Conservation (phyloP, 2,888 invertebrate species). For the Tetanocera ferruginea region DNA sequence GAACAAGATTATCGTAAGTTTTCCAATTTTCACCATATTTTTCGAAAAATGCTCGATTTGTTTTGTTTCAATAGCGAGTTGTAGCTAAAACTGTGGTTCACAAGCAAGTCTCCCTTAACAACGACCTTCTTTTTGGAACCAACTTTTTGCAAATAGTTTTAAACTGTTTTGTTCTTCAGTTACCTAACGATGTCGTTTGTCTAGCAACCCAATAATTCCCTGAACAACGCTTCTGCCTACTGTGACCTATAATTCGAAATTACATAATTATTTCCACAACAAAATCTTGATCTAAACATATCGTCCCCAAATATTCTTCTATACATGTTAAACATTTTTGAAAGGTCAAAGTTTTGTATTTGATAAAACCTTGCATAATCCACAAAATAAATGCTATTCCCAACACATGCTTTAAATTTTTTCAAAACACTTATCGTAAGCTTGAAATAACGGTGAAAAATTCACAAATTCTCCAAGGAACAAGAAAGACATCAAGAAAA, state of each 20-base stretch:
- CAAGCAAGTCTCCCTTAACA: too few species aligned
- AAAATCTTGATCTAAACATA: neutral
- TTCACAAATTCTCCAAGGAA: constrained; percentile 48
- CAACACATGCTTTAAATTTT: constrained; percentile 58
- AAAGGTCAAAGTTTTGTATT: neutral
- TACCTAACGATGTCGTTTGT: too few species aligned
- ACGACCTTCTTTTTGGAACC: too few species aligned
- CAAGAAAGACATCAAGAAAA: constrained; percentile 32
- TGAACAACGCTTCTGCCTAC: neutral
- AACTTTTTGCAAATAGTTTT: too few species aligned
- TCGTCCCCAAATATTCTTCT: neutral
- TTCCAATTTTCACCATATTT: too few species aligned
- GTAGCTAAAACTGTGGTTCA: too few species aligned
- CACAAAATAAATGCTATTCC: constrained; percentile 48
- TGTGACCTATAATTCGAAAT: neutral
- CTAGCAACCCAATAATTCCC: too few species aligned
- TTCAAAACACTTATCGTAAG: constrained; percentile 33
- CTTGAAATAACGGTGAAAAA: constrained; percentile 9
- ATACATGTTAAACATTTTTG: too few species aligned
- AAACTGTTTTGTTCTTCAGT: too few species aligned
- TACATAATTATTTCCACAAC: neutral
- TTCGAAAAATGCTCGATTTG: too few species aligned
- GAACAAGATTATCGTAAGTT: too few species aligned
- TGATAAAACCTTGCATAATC: neutral
- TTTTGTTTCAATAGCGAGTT: too few species aligned